Percentiles rank a stretch among this genome's conserved stretches.
Evolutionary conservation across 2,797 vertebrate species (phyloP).

Genomic region (Setipinna tenuifilis): DNA sequence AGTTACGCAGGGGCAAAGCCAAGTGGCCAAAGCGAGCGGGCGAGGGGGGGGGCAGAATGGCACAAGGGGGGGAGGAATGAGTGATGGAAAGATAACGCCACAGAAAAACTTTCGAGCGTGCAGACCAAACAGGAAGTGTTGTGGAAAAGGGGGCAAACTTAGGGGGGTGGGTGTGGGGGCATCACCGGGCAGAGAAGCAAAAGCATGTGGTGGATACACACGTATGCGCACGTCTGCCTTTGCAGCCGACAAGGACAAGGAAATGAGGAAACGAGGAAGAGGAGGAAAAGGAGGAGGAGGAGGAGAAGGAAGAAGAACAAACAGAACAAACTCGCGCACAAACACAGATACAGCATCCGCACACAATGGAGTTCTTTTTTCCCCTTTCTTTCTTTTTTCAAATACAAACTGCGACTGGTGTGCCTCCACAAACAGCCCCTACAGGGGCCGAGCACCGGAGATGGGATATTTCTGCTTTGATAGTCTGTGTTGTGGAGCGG

Average conservation of each 20-base stretch:
- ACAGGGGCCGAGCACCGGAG: background rate
- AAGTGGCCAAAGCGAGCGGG: constrained; percentile 45
- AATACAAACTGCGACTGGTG: background rate
- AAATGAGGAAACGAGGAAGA: background rate
- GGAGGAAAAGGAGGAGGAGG: background rate
- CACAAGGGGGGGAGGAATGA: constrained; percentile 70
- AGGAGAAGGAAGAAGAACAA: background rate
- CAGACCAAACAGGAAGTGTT: constrained; percentile 84
- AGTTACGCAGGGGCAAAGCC: constrained; percentile 68
- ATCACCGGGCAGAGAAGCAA: constrained; percentile 57
- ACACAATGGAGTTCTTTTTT: background rate
- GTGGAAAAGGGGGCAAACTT: constrained; percentile 21
- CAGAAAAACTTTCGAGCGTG: constrained; percentile 28
- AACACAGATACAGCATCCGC: background rate
- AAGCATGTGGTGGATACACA: constrained; percentile 65
- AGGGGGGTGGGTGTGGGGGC: constrained; percentile 46
- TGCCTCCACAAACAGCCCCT: background rate
- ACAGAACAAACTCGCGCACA: background rate
- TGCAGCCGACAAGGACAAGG: background rate
- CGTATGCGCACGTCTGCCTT: constrained; percentile 53
- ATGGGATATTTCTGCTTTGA: constrained; percentile 9
- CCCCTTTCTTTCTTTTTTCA: background rate
- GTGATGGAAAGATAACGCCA: constrained; percentile 76
- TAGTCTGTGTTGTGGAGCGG: background rate
- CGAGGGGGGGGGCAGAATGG: background rate